A percentile compares a stretch with the other conserved stretches of the same genome.
These are phyloP conservation scores for Hydrophis major DNA, from an alignment of 2,797 vertebrate genomes.

Conservation along the genomic window DNA sequence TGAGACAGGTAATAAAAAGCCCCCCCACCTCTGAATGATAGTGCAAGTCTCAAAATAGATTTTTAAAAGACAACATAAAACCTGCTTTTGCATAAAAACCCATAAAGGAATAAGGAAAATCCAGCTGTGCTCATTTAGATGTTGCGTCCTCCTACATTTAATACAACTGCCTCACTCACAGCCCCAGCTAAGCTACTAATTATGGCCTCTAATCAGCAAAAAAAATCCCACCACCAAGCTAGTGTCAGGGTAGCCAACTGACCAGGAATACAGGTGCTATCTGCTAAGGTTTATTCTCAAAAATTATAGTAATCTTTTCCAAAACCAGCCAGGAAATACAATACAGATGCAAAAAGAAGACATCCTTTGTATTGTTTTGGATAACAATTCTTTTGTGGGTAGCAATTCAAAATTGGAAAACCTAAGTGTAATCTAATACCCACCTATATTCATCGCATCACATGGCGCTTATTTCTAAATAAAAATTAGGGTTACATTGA, in stretches of 20 bases:
- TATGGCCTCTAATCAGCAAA: background rate
- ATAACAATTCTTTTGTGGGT: background rate
- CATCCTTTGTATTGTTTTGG: background rate
- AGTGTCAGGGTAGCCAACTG: background rate
- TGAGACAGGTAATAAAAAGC: background rate
- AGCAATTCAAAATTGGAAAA: background rate
- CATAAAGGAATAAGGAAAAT: background rate
- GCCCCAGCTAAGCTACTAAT: background rate
- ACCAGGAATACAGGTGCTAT: background rate
- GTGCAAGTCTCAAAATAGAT: background rate
- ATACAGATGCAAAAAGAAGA: background rate
- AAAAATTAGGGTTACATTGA: background rate
- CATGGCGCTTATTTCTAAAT: background rate
- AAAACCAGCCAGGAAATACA: background rate
- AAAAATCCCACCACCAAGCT: background rate
- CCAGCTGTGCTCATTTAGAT: background rate
- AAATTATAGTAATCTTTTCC: background rate
- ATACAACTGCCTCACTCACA: background rate
- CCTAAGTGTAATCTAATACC: background rate
- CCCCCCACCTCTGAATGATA: background rate
- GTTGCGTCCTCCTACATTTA: background rate
- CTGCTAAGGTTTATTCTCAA: background rate
- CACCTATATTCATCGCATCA: background rate
- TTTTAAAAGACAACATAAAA: background rate
- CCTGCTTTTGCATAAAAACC: background rate